These are phyloP conservation scores for Meteorus cinctellus DNA, from an alignment of 2,888 invertebrate species.

Conservation along the genomic window DNA sequence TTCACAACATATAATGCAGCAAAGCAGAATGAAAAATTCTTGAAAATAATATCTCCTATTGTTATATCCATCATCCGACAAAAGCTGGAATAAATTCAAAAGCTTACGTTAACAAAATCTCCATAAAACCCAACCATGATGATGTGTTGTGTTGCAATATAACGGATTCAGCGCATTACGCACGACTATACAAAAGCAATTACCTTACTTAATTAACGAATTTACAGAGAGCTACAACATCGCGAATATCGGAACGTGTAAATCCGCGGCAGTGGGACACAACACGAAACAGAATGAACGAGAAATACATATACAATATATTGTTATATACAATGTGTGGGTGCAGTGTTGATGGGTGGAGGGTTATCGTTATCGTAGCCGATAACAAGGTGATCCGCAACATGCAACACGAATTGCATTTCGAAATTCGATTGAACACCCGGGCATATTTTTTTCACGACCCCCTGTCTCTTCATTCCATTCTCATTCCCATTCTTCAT, in stretches of 20 bases:
- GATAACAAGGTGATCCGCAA: conserved; percentile 56
- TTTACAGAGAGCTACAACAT: conserved; percentile 65
- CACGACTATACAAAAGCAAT: conserved; percentile 61
- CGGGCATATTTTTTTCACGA: conserved; percentile 44
- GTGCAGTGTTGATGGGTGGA: conserved; percentile 30
- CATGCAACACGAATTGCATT: conserved; percentile 51
- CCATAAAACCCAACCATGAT: background rate
- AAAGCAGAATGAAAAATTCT: background rate
- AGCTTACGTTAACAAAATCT: background rate
- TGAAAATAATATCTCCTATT: background rate
- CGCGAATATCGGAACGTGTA: conserved; percentile 48
- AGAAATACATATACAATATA: conserved; percentile 12
- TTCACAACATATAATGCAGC: background rate
- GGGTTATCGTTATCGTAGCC: conserved; percentile 60
- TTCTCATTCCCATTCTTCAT: conserved; percentile 36
- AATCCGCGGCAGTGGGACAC: conserved; percentile 51
- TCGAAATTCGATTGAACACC: conserved; percentile 51
- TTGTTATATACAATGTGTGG: background rate
- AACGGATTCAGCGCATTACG: conserved; percentile 27
- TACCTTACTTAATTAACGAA: conserved; percentile 71
- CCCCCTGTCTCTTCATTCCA: conserved; percentile 31
- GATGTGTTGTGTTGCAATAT: conserved; percentile 14
- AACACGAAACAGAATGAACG: conserved; percentile 23
- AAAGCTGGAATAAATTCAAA: background rate
- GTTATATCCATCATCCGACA: background rate